These are phyloP conservation scores for Delia radicum DNA, from an alignment of 1,140 invertebrate genomes.

Conservation along the genomic window DNA sequence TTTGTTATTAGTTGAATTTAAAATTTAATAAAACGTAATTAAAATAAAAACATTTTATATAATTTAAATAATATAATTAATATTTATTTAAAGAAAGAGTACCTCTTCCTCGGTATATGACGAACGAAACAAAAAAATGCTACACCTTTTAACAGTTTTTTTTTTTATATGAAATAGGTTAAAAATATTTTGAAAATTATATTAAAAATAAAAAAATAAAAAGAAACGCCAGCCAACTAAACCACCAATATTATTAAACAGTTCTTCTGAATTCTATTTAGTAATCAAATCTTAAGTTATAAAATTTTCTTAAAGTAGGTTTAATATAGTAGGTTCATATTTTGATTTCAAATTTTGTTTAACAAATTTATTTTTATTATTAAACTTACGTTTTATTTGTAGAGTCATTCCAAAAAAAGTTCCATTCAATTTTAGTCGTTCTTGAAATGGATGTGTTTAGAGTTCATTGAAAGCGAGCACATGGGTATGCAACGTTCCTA, in stretches of 20 bases:
- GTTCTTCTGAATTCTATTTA: too few species aligned
- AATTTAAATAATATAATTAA: not conserved
- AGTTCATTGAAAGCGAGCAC: too few species aligned
- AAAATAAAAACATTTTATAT: not conserved
- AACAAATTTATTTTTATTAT: not conserved
- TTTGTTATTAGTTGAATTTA: conserved; percentile 4
- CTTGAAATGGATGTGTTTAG: too few species aligned
- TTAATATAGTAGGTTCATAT: not conserved
- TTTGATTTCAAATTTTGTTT: not conserved
- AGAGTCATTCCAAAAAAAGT: too few species aligned
- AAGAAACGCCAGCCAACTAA: not conserved
- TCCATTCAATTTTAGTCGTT: too few species aligned
- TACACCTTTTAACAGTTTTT: not conserved
- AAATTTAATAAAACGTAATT: not conserved
- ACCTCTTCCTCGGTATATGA: not conserved
- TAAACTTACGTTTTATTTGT: not conserved
- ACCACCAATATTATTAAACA: not conserved
- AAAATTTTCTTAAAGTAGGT: not conserved
- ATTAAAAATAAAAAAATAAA: not conserved
- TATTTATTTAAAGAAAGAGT: not conserved
- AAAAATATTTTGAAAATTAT: not conserved
- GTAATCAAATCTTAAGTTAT: conserved; percentile 7
- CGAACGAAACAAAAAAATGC: not conserved
- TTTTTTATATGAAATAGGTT: not conserved
- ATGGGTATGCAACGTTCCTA: too few species aligned